Conservation (phyloP, 1,140 invertebrate genomes). For the Macrosteles quadrilineatus region DNA sequence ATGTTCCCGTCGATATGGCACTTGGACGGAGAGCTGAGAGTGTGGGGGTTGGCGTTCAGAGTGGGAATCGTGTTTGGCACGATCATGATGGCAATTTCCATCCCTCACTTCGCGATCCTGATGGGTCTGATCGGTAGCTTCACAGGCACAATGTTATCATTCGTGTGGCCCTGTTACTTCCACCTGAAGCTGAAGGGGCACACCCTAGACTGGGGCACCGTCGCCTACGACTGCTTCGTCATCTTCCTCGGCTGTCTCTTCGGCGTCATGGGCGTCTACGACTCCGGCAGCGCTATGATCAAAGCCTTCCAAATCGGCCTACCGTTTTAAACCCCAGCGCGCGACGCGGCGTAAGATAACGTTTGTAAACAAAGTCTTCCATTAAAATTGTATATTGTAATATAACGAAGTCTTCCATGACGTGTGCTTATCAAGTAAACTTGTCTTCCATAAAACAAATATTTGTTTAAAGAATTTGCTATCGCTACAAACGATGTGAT, state of each 20-base stretch:
- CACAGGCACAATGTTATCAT: constrained; percentile 97
- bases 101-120: constrained; percentile 96
- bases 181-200: constrained; percentile 91
- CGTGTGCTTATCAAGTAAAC: not conserved
- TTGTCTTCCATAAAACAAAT: constrained; percentile 15
- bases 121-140: constrained; percentile 99
- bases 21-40: constrained; percentile 87
- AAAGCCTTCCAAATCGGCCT: constrained; percentile 89
- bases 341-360: not conserved
- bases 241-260: constrained; percentile 89
- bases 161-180: constrained; percentile 99
- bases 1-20: constrained; percentile 90
- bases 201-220: constrained; percentile 70
- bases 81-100: constrained; percentile 94
- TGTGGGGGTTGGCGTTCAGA: constrained; percentile 92
- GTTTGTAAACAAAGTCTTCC: constrained; percentile 12
- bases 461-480: not conserved
- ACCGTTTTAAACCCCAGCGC: constrained; percentile 67
- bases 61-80: constrained; percentile 90
- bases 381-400: not conserved
- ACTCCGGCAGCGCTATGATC: constrained; percentile 87
- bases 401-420: constrained; percentile 21
- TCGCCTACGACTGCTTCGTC: constrained; percentile 89
- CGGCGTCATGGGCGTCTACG: constrained; percentile 91
- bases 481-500: constrained; percentile 2